These are phyloP conservation scores for Diabrotica balteata DNA, from an alignment of 2,888 invertebrate species.

Conservation along the genomic window DNA sequence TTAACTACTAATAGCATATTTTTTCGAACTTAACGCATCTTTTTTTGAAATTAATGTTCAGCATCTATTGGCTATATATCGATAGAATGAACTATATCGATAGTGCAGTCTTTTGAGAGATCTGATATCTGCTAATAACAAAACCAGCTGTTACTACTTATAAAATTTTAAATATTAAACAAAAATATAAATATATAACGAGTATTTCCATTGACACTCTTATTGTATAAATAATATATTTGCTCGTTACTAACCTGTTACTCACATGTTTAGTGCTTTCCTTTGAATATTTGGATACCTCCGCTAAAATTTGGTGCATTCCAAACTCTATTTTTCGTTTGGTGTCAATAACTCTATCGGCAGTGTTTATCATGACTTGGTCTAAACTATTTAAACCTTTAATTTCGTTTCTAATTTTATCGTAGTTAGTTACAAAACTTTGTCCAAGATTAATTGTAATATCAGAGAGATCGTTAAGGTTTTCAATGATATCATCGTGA, in stretches of 20 bases:
- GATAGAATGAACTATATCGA: too few relatives aligned
- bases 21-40: too few relatives aligned
- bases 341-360: slow-evolving; percentile 83
- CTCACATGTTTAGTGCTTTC: slow-evolving; percentile 70
- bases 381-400: slow-evolving; percentile 75
- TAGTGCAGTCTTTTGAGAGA: too few relatives aligned
- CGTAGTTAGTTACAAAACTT: slow-evolving; percentile 64
- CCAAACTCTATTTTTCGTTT: slow-evolving; percentile 86
- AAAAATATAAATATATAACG: too few relatives aligned
- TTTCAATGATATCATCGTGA: slow-evolving; percentile 47
- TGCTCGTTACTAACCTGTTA: slow-evolving; percentile 60
- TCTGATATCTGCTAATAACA: too few relatives aligned
- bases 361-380: slow-evolving; percentile 80
- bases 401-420: slow-evolving; percentile 61
- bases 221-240: too few relatives aligned
- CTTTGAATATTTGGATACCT: slow-evolving; percentile 73
- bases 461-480: slow-evolving; percentile 57
- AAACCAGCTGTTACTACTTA: too few relatives aligned
- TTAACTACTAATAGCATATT: too few relatives aligned
- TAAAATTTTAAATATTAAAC: too few relatives aligned
- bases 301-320: slow-evolving; percentile 80
- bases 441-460: slow-evolving; percentile 68
- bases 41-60: too few relatives aligned
- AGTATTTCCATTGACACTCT: too few relatives aligned
- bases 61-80: too few relatives aligned